Evolutionary conservation across 2,113 vertebrate genomes (phyloP).

Genomic region (Bubo blakistoni): DNA sequence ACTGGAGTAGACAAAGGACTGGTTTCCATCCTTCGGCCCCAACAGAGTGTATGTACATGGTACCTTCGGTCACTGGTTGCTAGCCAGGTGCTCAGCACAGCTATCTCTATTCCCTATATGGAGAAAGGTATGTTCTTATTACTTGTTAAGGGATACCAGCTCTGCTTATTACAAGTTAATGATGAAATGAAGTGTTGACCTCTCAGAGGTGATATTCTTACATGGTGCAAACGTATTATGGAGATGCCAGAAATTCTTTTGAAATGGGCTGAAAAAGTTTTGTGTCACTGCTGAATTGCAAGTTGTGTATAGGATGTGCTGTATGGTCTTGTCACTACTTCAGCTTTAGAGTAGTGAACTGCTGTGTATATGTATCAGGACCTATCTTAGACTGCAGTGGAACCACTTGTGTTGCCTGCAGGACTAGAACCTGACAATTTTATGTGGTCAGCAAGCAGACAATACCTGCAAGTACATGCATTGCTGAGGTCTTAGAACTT

Average conservation of each 20-base stretch:
- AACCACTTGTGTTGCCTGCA: neutral
- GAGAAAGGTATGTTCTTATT: constrained; percentile 72
- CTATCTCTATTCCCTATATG: constrained; percentile 81
- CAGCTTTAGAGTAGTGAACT: neutral
- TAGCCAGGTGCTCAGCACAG: constrained; percentile 72
- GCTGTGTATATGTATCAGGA: neutral
- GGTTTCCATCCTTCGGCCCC: constrained; percentile 74
- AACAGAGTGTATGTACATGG: constrained; percentile 77
- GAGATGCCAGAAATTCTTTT: neutral
- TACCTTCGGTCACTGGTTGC: constrained; percentile 71
- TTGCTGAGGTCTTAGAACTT: neutral
- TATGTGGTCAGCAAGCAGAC: neutral
- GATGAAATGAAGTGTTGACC: neutral
- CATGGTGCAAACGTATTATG: neutral
- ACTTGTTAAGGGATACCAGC: neutral
- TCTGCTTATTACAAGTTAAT: neutral
- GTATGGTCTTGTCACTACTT: neutral
- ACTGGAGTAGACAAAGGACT: constrained; percentile 81
- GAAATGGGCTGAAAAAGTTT: neutral
- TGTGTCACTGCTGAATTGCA: neutral
- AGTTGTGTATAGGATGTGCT: neutral
- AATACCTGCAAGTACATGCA: neutral
- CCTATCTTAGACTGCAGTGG: neutral
- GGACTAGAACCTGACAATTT: neutral
- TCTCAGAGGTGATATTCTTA: neutral